Evolutionary conservation across 2,113 vertebrate genomes (phyloP).

Genomic region (Daboia siamensis): DNA sequence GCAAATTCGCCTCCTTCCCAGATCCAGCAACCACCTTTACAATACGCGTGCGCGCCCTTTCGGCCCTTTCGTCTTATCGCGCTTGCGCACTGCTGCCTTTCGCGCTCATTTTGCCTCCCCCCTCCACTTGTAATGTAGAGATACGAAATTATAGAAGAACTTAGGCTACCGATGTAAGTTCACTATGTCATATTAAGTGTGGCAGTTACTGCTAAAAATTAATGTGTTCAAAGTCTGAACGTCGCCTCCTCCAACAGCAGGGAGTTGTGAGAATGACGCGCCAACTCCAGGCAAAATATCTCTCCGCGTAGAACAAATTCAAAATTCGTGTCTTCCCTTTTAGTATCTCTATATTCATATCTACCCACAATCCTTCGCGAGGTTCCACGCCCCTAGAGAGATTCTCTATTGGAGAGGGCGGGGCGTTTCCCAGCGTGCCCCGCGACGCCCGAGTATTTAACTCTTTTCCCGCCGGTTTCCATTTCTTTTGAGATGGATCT

Average conservation of each 20-base stretch:
- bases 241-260: no score
- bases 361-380: not conserved
- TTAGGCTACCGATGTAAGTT: not conserved
- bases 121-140: not conserved
- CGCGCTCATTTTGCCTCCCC: not conserved
- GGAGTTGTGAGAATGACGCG: not conserved
- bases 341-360: not conserved
- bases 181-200: fast-evolving
- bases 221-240: no score
- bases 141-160: not conserved
- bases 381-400: fast-evolving
- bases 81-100: not conserved
- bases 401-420: fast-evolving
- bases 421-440: not conserved
- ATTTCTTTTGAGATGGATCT: fast-evolving
- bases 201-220: not conserved
- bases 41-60: not conserved
- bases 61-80: fast-evolving
- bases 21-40: fast-evolving
- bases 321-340: fast-evolving
- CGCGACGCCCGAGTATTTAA: constrained; percentile 49
- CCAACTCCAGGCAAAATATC: not conserved
- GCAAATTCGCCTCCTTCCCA: fast-evolving
- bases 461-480: fast-evolving
- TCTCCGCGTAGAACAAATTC: no score